phyloP scores from a whole-genome alignment of 2,888 invertebrate species.

The Resseliella maxima region DNA sequence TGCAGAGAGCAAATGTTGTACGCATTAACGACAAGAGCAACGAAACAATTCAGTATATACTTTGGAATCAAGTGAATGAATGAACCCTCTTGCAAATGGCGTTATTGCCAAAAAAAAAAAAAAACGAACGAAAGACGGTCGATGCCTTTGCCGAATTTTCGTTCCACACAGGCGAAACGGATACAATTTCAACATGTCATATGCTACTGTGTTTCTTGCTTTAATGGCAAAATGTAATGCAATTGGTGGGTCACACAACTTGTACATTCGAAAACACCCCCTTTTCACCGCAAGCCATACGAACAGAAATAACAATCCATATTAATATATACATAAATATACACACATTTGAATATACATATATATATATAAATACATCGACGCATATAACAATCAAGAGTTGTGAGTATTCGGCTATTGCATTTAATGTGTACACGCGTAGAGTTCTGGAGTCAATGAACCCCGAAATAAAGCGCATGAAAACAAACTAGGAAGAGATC shows the following conservation, averaged over 20 bases:
- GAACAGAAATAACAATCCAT: not conserved
- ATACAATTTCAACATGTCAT: conserved; percentile 42
- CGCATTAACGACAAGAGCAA: not conserved
- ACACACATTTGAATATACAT: not conserved
- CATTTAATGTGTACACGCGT: not conserved
- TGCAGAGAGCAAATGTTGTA: not conserved
- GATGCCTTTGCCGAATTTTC: conserved; percentile 36
- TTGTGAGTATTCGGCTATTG: not conserved
- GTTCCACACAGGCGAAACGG: not conserved
- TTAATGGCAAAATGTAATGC: not conserved
- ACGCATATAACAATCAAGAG: not conserved
- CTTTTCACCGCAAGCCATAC: not conserved
- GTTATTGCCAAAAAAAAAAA: not conserved
- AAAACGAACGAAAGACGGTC: not conserved
- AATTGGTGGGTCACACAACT: not conserved
- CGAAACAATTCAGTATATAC: not conserved
- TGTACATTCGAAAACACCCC: not conserved
- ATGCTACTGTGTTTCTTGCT: not conserved
- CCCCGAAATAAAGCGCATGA: not conserved
- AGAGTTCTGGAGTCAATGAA: not conserved
- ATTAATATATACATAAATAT: not conserved
- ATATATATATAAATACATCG: not conserved
- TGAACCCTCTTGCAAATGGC: conserved; percentile 22
- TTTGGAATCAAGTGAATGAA: not conserved
- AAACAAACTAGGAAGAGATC: conserved; percentile 38